Evolutionary conservation across 2,888 invertebrate genomes (phyloP), one percentile per base, ranked within the genome.

Genomic region (Dolomedes plantarius): DNA sequence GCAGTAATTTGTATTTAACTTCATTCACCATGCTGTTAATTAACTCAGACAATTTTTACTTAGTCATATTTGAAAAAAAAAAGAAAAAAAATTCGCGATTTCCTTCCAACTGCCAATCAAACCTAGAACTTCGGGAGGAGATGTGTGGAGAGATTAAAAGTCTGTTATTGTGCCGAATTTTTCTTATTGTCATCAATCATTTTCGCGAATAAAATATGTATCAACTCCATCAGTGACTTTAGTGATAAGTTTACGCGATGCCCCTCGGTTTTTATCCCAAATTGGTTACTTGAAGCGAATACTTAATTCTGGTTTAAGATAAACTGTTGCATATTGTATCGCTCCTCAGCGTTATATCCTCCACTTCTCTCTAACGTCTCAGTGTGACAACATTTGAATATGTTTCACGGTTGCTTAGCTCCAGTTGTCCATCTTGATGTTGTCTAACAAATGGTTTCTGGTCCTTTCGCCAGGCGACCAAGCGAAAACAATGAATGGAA

Each of bases 401-500:
- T 23, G 56, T 56, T 56, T 56, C 56, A 56, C 56, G 56, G 5
- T 56, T 56, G 56, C 23, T 56, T 56, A 56, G 23, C 19, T 23
- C 23, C 13, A 23, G 56, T 56, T 56, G 56, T 56, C 56, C 23
- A 2, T 23, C 5, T 1, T 16, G 56, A 56, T 56, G 56, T 56
- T 56, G 56, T 56, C 56, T 56, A 23, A 56, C 56, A 56, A 56
- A 56, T 56, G 56, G 23, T 56, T 56, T 56, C 23, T 56, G 0
- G 9, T 6, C 23, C 56, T 23, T 56, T 56, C 16, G 56, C 56
- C 56, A 56, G 23, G 56, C 56, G 56, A 56, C 56, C 56, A 56
- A 16, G 13, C 56, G 56, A 56, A 56, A 56, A 56, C 23, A 56
- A 56, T 56, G 56, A 56, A 56, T 56, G 56, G 56, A 56, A 56